phyloP scores from a whole-genome alignment of 1,140 invertebrate genomes.

The Antheraea mylitta region DNA sequence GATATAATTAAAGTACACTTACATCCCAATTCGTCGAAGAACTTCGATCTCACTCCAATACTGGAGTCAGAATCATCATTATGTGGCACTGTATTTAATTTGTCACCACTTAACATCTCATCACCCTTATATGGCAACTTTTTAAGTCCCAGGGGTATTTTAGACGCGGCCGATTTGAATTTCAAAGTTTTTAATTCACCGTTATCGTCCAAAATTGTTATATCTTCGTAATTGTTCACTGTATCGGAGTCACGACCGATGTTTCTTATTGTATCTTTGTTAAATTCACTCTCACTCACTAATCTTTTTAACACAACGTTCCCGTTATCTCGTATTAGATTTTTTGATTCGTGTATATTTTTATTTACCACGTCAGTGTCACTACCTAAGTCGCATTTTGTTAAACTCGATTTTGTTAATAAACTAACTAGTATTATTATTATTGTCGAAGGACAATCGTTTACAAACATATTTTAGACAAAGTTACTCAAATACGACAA shows the following conservation, averaged over 20 bases:
- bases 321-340: constrained; percentile 34
- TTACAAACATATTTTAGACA: constrained; percentile 3
- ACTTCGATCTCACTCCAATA: constrained; percentile 40
- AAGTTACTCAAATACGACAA: background rate
- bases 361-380: constrained; percentile 33
- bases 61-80: constrained; percentile 22
- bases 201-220: constrained; percentile 53
- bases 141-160: constrained; percentile 36
- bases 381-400: constrained; percentile 14
- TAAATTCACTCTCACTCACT: constrained; percentile 47
- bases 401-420: constrained; percentile 1
- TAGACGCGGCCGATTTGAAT: constrained; percentile 45
- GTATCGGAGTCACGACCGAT: constrained; percentile 38
- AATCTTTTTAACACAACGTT: constrained; percentile 39
- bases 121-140: constrained; percentile 12
- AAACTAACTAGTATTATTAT: background rate
- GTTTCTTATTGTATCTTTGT: constrained; percentile 41
- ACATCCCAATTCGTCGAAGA: constrained; percentile 63
- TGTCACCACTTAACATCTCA: constrained; percentile 17
- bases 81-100: constrained; percentile 16
- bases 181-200: constrained; percentile 62
- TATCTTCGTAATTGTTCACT: constrained; percentile 61
- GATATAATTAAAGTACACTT: constrained; percentile 34
- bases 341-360: constrained; percentile 40
- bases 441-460: background rate